Evolutionary conservation across 2,888 invertebrate species (phyloP), one percentile per base, ranked within the genome.

Genomic region (Cyrtodaria siliqua): DNA sequence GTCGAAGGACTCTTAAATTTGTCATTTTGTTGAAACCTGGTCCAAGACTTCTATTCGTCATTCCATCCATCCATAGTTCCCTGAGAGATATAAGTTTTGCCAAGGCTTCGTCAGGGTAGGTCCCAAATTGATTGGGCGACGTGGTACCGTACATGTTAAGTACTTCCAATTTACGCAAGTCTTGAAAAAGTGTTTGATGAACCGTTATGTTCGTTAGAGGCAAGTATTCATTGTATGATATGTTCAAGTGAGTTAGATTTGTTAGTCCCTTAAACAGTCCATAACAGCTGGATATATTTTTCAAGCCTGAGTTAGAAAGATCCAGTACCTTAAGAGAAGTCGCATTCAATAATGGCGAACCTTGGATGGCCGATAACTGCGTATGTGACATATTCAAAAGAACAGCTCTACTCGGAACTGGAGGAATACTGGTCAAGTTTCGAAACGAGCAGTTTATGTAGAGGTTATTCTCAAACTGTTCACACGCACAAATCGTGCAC

Each of bases 51-150:
- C 49, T 66, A 38, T 70, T 56, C 9, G 59, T 27, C 44, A 70
- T 42, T 9, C 75, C 75, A 29, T 76, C 75, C 23, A 76, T 64
- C 66, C 62, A 64, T 27, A 76, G 44, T 47, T 61, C 52, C 16
- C 23, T 27, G 8, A 76, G 47, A 1, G 38, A 18, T 9, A 14
- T 26, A 4, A 76, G 33, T 9, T 60, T 9, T 27, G 29, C 33
- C 9, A 76, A 27, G 6, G 60, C 60, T 24, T 18, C n/a, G 29
- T 66, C 75, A 0, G 70, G 64, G 18, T 76, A 76, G 2, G 53
- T 53, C 0, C 27, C 38, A 0, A 2, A 23, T 16, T 18, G 9
- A 18, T 55, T 56, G 23, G 52, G 55, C 3, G 66, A 61, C 0
- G 64, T 70, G 20, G 55, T 76, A 50, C 61, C 64, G 50, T 66